Evolutionary conservation across 2,888 invertebrate genomes (phyloP).

Genomic region (Tricholauxania praeusta): DNA sequence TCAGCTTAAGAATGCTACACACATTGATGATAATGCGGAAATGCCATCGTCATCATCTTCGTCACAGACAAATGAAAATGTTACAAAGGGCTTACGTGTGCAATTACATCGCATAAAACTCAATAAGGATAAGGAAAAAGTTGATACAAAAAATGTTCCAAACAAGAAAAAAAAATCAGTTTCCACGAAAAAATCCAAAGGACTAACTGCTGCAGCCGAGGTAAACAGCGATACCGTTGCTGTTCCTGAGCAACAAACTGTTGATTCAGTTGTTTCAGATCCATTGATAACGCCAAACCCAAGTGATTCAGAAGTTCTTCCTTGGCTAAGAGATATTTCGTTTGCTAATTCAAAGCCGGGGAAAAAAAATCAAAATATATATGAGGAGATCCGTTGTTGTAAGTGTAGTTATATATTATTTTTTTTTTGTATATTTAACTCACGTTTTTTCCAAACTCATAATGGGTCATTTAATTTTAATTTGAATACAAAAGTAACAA

Average conservation of each 20-base stretch:
- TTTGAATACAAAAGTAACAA: too few species aligned
- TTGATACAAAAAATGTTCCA: neutral
- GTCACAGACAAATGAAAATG: neutral
- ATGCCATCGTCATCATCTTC: neutral
- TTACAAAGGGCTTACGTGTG: slow-evolving; percentile 37
- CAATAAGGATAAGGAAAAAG: neutral
- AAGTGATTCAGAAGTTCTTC: slow-evolving; percentile 40
- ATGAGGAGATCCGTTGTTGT: slow-evolving; percentile 43
- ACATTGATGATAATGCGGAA: neutral
- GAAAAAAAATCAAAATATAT: slow-evolving; percentile 27
- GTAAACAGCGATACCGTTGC: neutral
- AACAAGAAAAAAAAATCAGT: too few species aligned
- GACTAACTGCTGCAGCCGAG: neutral
- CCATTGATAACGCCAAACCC: neutral
- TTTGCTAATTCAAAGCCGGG: slow-evolving; percentile 16
- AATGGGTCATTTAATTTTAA: too few species aligned
- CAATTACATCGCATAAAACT: slow-evolving; percentile 40
- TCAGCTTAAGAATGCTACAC: slow-evolving; percentile 36
- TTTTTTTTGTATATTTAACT: neutral
- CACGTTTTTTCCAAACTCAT: slow-evolving; percentile 1
- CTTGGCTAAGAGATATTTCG: slow-evolving; percentile 47
- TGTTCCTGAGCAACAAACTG: too few species aligned
- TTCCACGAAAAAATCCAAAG: neutral
- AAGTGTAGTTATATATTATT: slow-evolving; percentile 39
- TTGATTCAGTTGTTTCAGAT: neutral